Base-by-base conservation (phyloP, 1,140 invertebrate genomes). In the Wasmannia auropunctata region DNA sequence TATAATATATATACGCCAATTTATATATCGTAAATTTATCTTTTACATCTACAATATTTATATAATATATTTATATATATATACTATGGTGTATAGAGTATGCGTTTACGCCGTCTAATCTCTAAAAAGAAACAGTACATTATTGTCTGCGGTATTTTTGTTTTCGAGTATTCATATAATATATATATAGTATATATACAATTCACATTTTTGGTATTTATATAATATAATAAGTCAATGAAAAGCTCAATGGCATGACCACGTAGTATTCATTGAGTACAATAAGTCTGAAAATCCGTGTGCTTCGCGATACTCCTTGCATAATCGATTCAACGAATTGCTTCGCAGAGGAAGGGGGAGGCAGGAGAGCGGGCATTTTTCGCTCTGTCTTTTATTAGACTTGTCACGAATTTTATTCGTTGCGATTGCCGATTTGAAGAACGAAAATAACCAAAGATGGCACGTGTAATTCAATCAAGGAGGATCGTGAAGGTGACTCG, bases 191-290 rank as follows among this genome's bases (percentile, higher is more conserved):
- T 85, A 80, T 89, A 80, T 89, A 85, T 88, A 86, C 87, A 76
- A 72, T 83, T 85, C 51, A 67, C 63, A 80, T 80, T 89, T 80
- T 77, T 75, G 49, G 81, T 87, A 89, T 67, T 88, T 46, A 88
- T 83, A 90, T 85, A 86, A 79, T 88, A 81, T 91, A 67, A 92
- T 92, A 58, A 93, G 89, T 94, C 91, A 91, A 83, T 94, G 93
- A 92, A 94, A 95, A 95, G 94, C 94, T 94, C 94, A 92, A 92
- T 92, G 92, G 93, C 92, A 85, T 94, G 89, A 93, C 93, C 93
- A 94, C 77, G 37, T 90, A 91, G 88, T 93, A 91, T 92, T 89
- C 86, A 91, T 87, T 85, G 90, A 87, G 81, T 88, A 91, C 79
- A 88, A 85, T 70, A 87, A 89, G 87, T 86, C 60, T 74, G 88